Evolutionary conservation across 2,797 vertebrate species (phyloP).

Genomic region (Emydoidea blandingii): DNA sequence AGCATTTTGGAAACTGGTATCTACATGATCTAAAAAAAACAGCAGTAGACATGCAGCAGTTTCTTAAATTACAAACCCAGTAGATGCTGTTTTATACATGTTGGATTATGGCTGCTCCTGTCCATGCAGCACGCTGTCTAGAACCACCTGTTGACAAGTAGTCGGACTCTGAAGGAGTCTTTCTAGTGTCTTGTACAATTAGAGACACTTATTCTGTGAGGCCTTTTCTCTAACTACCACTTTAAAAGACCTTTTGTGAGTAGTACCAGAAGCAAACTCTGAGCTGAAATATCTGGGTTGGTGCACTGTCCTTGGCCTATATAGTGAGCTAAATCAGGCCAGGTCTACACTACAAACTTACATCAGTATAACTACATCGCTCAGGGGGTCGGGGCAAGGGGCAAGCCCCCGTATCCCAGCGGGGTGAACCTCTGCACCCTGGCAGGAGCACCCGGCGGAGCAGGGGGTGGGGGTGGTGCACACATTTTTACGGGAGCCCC

Average conservation of each 20-base stretch:
- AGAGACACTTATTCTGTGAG: neutral
- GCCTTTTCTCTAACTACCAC: neutral
- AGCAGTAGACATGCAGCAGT: neutral
- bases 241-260: neutral
- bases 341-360: neutral
- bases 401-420: no score
- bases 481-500: no score
- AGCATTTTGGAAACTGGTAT: neutral
- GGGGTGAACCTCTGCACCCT: no score
- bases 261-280: neutral
- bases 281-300: neutral
- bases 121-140: neutral
- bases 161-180: neutral
- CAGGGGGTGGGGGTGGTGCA: no score
- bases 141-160: neutral
- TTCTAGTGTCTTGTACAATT: neutral
- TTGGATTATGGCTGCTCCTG: neutral
- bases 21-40: neutral
- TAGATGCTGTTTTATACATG: neutral
- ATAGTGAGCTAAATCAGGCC: neutral
- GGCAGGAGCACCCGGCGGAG: no score
- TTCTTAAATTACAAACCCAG: neutral
- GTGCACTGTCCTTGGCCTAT: neutral
- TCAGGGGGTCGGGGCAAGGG: no score
- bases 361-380: neutral